Conservation (phyloP, 1,140 invertebrate genomes). For the Magallana gigas region DNA sequence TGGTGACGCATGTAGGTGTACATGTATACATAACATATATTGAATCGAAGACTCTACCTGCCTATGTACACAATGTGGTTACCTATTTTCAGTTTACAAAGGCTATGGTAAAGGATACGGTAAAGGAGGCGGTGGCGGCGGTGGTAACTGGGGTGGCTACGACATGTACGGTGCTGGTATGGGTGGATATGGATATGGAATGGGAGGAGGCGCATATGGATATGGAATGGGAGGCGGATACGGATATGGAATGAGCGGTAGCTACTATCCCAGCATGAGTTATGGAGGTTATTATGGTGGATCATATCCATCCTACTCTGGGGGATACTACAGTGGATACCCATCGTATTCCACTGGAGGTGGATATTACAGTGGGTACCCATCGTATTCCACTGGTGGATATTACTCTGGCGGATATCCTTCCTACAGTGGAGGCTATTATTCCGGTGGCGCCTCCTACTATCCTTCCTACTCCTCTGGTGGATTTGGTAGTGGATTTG, state of each 20-base stretch:
- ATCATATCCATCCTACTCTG: background rate
- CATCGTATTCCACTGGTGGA: background rate
- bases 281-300: constrained; percentile 1
- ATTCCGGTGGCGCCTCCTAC: background rate
- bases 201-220: background rate
- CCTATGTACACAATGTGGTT: background rate
- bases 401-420: background rate
- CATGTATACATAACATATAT: too few species aligned
- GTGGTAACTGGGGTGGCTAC: background rate
- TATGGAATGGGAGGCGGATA: background rate
- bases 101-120: background rate
- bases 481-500: background rate
- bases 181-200: background rate
- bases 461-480: background rate
- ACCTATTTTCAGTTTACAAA: constrained; percentile 4
- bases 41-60: too few species aligned
- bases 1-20: too few species aligned
- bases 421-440: background rate
- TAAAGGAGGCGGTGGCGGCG: background rate
- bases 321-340: constrained; percentile 23
- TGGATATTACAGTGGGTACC: background rate
- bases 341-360: background rate
- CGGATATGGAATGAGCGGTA: background rate
- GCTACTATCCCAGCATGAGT: background rate
- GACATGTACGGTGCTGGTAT: background rate